Evolutionary conservation across 2,797 vertebrate species (phyloP), one percentile per base, ranked within the genome.

Genomic region (Podargus strigoides): DNA sequence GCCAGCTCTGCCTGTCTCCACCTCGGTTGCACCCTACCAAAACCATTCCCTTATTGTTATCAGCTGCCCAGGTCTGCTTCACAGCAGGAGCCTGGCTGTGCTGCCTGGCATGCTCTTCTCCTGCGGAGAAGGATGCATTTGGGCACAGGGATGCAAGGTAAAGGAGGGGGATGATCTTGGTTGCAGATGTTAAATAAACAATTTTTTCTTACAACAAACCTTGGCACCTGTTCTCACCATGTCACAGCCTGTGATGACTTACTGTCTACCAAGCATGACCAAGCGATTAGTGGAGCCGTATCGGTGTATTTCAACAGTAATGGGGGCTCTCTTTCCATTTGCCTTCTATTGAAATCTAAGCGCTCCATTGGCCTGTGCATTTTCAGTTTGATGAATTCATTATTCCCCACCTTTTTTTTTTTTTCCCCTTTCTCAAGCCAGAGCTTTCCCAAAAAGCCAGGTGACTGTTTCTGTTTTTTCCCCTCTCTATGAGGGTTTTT

Each of bases 341-440:
- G 96, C 97, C 93, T 84, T 88, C 97, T 95, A 95, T 95, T 97
- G 97, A 97, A 97, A 97, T 96, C 97, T 98, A 95, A 98, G 98
- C 96, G 98, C 97, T 98, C 96, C 95, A 88, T 96, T 98, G 98
- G 97, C 96, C 95, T 67, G 95, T 97, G 97, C 96, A 97, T 98
- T 98, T 98, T 97, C 98, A 97, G 97, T 97, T 97, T 98, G 98
- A 98, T 98, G 96, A 98, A 98, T 98, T 98, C 97, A 98, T 98
- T 98, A 98, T 97, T 97, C 94, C 96, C 91, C 82, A 77, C 73
- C n/a, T 97, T 96, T 95, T 95, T 79, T 69, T 39, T 59, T 77
- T 85, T 82, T 52, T 39, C 4, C 42, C 70, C 74, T 78, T 85
- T 87, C 75, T 96, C 78, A 87, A 68, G 95, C 92, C 90, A 95